Percentiles rank a stretch among this genome's conserved stretches.
Evolutionary conservation across 2,797 vertebrate species (phyloP).

Genomic region (Sarcoramphus papa): DNA sequence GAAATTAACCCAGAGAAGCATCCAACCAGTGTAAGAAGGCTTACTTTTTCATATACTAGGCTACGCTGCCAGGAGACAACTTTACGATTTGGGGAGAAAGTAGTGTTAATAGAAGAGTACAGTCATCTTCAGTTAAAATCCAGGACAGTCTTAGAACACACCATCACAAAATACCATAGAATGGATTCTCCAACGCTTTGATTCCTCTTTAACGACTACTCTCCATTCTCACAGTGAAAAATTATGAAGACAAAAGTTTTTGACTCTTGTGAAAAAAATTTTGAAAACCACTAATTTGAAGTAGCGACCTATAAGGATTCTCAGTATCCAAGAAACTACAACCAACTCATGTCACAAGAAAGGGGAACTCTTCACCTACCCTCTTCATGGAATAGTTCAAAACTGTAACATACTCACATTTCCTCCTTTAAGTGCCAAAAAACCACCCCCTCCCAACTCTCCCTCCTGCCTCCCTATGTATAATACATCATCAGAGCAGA

Average conservation of each 20-base stretch:
- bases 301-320: rapidly evolving
- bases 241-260: not conserved
- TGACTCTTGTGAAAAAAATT: not conserved
- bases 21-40: not conserved
- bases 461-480: not conserved
- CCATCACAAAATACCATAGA: not conserved
- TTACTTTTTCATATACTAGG: not conserved
- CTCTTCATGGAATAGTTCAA: not conserved
- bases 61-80: not conserved
- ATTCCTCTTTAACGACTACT: not conserved
- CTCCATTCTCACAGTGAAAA: not conserved
- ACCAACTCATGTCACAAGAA: not conserved
- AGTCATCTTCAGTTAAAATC: not conserved
- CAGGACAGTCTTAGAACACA: not conserved
- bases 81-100: not conserved
- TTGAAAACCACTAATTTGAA: not conserved
- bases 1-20: not conserved
- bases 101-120: not conserved
- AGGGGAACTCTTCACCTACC: not conserved
- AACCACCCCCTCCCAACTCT: rapidly evolving
- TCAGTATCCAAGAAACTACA: not conserved
- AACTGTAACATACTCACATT: rapidly evolving
- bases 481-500: not conserved
- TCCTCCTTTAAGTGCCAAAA: not conserved
- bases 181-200: not conserved